These are phyloP conservation scores for Octodonta nipae DNA, from an alignment of 2,888 invertebrate genomes.

Conservation along the genomic window DNA sequence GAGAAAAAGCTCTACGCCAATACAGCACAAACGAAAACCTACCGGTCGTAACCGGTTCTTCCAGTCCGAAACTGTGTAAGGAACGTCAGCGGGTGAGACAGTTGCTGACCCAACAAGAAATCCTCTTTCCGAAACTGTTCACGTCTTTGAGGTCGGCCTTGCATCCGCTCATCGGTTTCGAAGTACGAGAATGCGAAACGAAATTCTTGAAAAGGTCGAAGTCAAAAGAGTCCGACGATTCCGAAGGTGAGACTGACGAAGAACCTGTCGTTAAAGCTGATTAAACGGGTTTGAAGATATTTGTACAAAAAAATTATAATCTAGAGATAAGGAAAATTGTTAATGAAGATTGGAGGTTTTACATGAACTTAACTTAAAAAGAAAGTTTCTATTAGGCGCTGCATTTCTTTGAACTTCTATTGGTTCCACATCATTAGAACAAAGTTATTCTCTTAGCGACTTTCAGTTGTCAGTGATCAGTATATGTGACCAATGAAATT, in stretches of 20 bases:
- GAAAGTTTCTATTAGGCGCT: too few species aligned
- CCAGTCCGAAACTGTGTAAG: constrained; percentile 28
- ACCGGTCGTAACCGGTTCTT: constrained; percentile 41
- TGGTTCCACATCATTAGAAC: too few species aligned
- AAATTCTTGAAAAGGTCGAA: constrained; percentile 47
- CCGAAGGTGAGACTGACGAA: constrained; percentile 53
- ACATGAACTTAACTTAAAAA: too few species aligned
- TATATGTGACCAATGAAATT: too few species aligned
- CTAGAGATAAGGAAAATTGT: too few species aligned
- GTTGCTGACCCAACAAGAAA: constrained; percentile 60
- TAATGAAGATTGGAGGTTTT: too few species aligned
- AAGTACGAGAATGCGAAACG: constrained; percentile 40
- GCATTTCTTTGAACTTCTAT: too few species aligned
- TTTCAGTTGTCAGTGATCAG: too few species aligned
- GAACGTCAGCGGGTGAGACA: constrained; percentile 47
- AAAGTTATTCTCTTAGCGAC: too few species aligned
- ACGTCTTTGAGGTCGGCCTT: constrained; percentile 62
- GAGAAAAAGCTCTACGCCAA: constrained; percentile 58
- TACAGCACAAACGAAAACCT: constrained; percentile 62
- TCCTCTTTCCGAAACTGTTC: constrained; percentile 60
- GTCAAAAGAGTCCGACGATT: constrained; percentile 43
- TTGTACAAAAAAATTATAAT: too few species aligned
- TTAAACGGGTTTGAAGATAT: constrained; percentile 8
- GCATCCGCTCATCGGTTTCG: constrained; percentile 44
- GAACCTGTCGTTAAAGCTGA: constrained; percentile 45